phyloP scores from a whole-genome alignment of 2,113 vertebrate genomes.

The Bubalus kerabau region DNA sequence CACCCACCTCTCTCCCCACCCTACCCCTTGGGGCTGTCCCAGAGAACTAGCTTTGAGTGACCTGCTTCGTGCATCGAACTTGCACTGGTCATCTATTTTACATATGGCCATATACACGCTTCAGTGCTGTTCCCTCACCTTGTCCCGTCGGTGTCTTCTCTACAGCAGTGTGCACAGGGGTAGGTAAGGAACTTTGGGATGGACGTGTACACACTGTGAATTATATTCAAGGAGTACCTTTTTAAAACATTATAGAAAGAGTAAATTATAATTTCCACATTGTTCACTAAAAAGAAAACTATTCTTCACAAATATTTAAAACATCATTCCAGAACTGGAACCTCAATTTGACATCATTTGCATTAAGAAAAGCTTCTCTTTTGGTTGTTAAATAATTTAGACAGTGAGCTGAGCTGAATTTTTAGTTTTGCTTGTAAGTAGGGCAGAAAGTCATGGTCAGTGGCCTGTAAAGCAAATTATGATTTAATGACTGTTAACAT shows the following conservation, averaged over 20 bases:
- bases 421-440: constrained; percentile 11
- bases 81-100: neutral
- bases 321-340: neutral
- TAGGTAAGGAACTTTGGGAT: neutral
- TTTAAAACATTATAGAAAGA: neutral
- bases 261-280: neutral
- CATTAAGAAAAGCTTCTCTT: neutral
- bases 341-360: neutral
- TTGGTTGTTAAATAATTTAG: neutral
- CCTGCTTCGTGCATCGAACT: rapidly evolving
- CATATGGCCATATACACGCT: neutral
- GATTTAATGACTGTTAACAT: neutral
- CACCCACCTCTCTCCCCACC: neutral
- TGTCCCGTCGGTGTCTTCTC: rapidly evolving
- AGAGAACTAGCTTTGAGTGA: neutral
- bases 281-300: neutral
- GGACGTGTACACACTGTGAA: neutral
- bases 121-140: neutral
- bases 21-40: rapidly evolving
- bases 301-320: neutral
- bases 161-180: neutral
- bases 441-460: neutral
- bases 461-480: neutral
- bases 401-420: neutral
- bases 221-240: neutral